These are phyloP conservation scores for Hippocampus kuda DNA, from an alignment of 2,797 vertebrate genomes.

Conservation along the genomic window DNA sequence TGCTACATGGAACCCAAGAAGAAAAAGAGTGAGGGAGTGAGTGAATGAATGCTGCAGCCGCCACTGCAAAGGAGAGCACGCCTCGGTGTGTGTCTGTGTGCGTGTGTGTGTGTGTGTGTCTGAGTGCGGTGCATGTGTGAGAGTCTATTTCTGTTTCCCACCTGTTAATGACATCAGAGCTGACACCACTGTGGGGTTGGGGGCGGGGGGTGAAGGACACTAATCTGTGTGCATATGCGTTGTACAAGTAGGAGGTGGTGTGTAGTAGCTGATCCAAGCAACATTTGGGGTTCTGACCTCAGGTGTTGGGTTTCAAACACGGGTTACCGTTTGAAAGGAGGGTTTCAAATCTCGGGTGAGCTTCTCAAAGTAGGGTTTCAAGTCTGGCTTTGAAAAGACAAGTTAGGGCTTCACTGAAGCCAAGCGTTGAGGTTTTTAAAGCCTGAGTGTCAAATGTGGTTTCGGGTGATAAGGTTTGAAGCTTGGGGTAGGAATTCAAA, in stretches of 20 bases:
- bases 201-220: not conserved
- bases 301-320: not conserved
- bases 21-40: too few species aligned
- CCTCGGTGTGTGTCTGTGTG: conserved; percentile 28
- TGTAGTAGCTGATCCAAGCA: not conserved
- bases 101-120: not conserved
- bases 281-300: not conserved
- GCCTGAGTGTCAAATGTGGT: too few species aligned
- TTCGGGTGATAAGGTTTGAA: too few species aligned
- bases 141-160: conserved; percentile 64
- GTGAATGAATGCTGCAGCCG: too few species aligned
- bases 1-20: too few species aligned
- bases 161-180: conserved; percentile 72
- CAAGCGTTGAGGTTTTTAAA: too few species aligned
- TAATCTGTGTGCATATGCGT: not conserved
- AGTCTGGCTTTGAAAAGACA: too few species aligned
- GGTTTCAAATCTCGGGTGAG: not conserved
- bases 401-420: too few species aligned
- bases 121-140: not conserved
- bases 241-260: not conserved
- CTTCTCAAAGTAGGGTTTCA: too few species aligned
- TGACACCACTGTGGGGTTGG: conserved; percentile 21
- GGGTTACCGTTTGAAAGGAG: not conserved
- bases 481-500: too few species aligned
- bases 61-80: too few species aligned